Percentiles rank a stretch among this genome's conserved stretches.
Evolutionary conservation across 2,113 vertebrate species (phyloP).

Genomic region (Rana temporaria): DNA sequence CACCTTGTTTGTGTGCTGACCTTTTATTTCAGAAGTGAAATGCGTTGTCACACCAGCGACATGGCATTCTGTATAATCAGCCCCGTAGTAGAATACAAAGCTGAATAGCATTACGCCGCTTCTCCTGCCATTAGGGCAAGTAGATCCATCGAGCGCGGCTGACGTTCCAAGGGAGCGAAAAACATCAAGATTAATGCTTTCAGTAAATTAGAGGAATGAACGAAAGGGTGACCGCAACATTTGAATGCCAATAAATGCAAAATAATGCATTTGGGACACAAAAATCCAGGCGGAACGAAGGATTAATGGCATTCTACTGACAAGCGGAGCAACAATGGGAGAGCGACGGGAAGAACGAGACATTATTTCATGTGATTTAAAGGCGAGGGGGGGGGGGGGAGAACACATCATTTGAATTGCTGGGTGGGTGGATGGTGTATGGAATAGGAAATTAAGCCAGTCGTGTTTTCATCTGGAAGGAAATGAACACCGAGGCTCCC

Average conservation of each 20-base stretch:
- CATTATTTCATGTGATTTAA: conserved; percentile 42
- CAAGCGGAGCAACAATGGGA: conserved; percentile 23
- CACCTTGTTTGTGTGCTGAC: conserved; percentile 14
- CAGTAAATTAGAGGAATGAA: conserved; percentile 40
- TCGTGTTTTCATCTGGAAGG: background rate
- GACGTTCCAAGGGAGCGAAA: conserved; percentile 38
- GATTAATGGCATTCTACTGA: conserved; percentile 38
- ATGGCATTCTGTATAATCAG: conserved; percentile 20
- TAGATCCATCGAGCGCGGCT: conserved; percentile 29
- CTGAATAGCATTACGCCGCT: conserved; percentile 12
- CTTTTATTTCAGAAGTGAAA: conserved; percentile 15
- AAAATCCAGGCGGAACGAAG: conserved; percentile 13
- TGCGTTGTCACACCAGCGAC: background rate
- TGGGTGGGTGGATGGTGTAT: conserved; percentile 3
- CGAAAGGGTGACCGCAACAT: conserved; percentile 43
- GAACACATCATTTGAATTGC: conserved; percentile 29
- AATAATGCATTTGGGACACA: conserved; percentile 41
- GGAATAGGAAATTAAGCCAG: background rate
- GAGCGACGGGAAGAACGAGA: conserved; percentile 30
- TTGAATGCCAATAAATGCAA: conserved; percentile 48
- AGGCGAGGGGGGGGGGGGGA: background rate
- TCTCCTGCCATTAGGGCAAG: conserved; percentile 29
- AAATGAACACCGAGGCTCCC: background rate
- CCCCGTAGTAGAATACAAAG: background rate
- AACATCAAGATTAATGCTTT: conserved; percentile 47